Base-by-base conservation (phyloP, 2,113 vertebrate genomes). In the Calidris pugnax region DNA sequence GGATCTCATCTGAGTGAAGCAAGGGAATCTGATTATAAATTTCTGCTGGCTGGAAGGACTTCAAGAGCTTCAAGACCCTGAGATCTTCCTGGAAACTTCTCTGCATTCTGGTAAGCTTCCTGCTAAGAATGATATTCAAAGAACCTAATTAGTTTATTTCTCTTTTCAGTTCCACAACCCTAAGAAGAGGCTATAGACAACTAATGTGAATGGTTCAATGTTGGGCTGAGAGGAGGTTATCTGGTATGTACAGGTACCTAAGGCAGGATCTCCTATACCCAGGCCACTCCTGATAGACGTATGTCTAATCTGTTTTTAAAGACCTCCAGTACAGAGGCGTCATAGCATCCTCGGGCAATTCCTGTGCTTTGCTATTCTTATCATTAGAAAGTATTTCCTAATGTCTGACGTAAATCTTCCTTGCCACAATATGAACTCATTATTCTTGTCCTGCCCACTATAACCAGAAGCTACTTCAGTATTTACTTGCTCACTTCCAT, bases 361-460 rank as follows among this genome's bases (percentile, higher is more conserved):
- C 94, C 84, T 95, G 91, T 91, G 53, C 77, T 92, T 94, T 87
- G 33, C 84, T 85, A 30, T 72, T 96, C 84, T 96, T 95, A 96
- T 91, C 84, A 66, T 83, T 64, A 82, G 57, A 87, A 89, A 85
- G 62, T 94, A 64, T 95, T 94, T 96, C 93, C 62, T 96, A 94
- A 93, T 72, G 62, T 91, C 66, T 96, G 89, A 87, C 17, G 33
- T 85, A 87, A 96, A 87, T 82, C 60, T 92, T 86, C 68, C 75
- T 90, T 88, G 85, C 89, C 77, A 72, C 77, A 87, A 93, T 43
- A 43, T 6, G 56, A 94, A 68, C 35, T 92, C 69, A 90, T 90
- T 95, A 50, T 71, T 95, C 69, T 77, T 82, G 73, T 95, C 56
- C 73, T 92, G 47, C 68, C 64, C 64, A 30, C 56, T 59, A 10